Base-by-base conservation (phyloP, 1,140 invertebrate species). In the Babylonia areolata region DNA sequence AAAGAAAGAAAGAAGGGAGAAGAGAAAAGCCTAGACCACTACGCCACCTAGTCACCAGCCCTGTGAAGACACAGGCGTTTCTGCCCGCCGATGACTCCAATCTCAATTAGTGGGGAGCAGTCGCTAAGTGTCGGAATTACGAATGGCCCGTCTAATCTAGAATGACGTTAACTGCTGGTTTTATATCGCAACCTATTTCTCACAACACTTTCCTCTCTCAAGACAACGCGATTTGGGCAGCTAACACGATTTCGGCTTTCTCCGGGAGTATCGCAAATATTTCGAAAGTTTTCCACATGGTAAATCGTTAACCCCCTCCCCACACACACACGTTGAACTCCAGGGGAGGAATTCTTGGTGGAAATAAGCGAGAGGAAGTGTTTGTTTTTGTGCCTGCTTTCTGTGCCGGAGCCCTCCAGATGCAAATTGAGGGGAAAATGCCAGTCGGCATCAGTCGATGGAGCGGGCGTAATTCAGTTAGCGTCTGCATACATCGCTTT, bases 211-310 rank as follows among this genome's bases (percentile, higher is more conserved):
- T 0, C 82, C 64, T 64, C 64, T 84, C 82, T 84, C 82, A 84
- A 84, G 82, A 84, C 69, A 73, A 73, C 40, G 64, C 64, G 40
- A 58, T 73, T 69, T 73, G 37, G 37, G 3, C n/a, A 37, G 31
- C 23, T 84, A 84, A 84, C 75, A 51, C 82, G 82, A 84, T 84
- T 84, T 73, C 39, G 58, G 64, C 82, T 84, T 84, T 84, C 82
- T 84, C 82, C 82, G 64, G 82, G 82, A 84, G 82, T 84, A 84
- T 84, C 82, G 82, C 82, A 84, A 84, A 84, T 84, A 84, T 84
- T 84, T 84, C 82, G 39, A 73, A 84, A 73, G 82, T 84, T 84
- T 84, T 84, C 82, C 82, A 84, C 82, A 84, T 84, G 82, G 82
- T 84, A 84, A 84, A 84, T 84, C 82, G 82, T 84, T 84, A 84